Evolutionary conservation across 2,113 vertebrate species (phyloP).

Genomic region (Camarhynchus parvulus): DNA sequence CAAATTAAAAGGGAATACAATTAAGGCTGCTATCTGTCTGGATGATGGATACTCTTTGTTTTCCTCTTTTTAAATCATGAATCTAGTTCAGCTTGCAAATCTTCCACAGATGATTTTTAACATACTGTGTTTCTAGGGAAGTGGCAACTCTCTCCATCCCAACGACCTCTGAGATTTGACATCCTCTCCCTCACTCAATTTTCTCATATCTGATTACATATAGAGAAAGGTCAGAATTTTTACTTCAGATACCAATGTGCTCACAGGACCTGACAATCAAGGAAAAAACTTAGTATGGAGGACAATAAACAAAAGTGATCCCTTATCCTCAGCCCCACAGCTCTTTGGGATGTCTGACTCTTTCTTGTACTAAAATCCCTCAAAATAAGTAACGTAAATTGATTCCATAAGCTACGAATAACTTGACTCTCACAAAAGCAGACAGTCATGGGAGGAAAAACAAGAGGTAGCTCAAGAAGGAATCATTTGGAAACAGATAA

Average conservation of each 20-base stretch:
- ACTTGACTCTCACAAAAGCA: background rate
- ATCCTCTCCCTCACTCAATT: background rate
- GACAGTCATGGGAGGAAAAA: background rate
- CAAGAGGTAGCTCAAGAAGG: background rate
- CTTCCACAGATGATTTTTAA: background rate
- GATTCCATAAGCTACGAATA: background rate
- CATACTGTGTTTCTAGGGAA: background rate
- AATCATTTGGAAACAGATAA: background rate
- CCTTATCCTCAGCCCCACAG: background rate
- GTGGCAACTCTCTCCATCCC: background rate
- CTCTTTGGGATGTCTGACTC: background rate
- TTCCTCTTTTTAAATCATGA: constrained; percentile 43
- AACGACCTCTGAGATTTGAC: background rate
- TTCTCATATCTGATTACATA: background rate
- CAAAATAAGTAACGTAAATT: background rate
- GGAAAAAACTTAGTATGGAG: background rate
- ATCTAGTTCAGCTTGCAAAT: background rate
- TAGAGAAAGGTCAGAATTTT: background rate
- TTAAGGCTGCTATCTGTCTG: constrained; percentile 49
- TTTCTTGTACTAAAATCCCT: background rate
- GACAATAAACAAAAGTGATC: background rate
- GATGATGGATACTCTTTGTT: constrained; percentile 28
- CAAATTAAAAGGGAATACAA: constrained; percentile 60
- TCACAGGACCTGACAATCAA: background rate
- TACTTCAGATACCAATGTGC: background rate